Conservation (phyloP, 2,888 invertebrate species). For the Chaitophorus viminalis region DNA sequence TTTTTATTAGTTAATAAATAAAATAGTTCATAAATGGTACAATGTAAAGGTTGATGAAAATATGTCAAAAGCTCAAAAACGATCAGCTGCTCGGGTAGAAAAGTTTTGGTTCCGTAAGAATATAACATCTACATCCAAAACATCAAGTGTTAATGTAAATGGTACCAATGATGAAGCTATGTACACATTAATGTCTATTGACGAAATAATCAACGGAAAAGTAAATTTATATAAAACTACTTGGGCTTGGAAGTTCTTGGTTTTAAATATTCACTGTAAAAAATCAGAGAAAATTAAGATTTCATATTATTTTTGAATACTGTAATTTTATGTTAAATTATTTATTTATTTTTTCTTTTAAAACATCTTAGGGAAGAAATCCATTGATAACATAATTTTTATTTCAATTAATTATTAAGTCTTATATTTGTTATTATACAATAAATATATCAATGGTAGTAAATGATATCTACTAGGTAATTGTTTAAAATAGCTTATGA, state of each 20-base stretch:
- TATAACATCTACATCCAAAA: slow-evolving; percentile 71
- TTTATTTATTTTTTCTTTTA: not conserved
- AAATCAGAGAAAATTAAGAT: not conserved
- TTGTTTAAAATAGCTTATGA: too few species aligned
- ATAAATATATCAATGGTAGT: too few species aligned
- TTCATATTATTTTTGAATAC: too few species aligned
- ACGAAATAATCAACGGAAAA: slow-evolving; percentile 97
- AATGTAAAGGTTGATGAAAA: slow-evolving; percentile 85
- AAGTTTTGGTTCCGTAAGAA: slow-evolving; percentile 96
- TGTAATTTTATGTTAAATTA: too few species aligned
- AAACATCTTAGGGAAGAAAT: too few species aligned
- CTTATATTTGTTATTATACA: too few species aligned
- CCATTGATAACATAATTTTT: too few species aligned
- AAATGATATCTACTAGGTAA: too few species aligned
- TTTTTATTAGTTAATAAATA: not conserved
- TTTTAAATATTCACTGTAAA: not conserved
- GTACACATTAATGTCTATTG: slow-evolving; percentile 79
- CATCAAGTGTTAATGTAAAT: slow-evolving; percentile 45
- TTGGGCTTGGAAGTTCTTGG: not conserved
- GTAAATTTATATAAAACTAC: slow-evolving; percentile 67
- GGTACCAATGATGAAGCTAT: slow-evolving; percentile 53
- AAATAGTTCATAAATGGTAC: not conserved
- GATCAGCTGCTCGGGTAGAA: slow-evolving; percentile 83
- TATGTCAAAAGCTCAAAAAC: slow-evolving; percentile 93
- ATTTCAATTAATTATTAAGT: too few species aligned